Percentiles rank a stretch among this genome's conserved stretches.
phyloP scores from a whole-genome alignment of 2,113 vertebrate genomes.

The Verasper variegatus region DNA sequence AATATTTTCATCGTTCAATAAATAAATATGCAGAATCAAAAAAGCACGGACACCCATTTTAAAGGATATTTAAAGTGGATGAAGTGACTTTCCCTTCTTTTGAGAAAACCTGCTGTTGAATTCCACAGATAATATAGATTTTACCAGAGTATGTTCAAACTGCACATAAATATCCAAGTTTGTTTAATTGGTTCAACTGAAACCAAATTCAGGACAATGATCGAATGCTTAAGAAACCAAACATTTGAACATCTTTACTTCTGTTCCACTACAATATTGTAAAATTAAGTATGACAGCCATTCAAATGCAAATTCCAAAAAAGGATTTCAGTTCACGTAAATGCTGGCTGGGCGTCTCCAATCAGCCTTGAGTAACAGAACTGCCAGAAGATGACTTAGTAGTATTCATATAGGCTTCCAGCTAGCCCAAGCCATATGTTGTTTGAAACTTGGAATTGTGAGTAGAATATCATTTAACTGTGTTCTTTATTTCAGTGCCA shows the following conservation, averaged over 20 bases:
- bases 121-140: too few relatives aligned
- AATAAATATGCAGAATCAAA: too few relatives aligned
- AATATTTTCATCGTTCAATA: too few relatives aligned
- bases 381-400: conserved; percentile 27
- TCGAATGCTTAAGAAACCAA: background rate
- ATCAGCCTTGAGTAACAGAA: conserved; percentile 29
- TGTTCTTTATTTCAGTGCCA: conserved; percentile 14
- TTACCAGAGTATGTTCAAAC: too few relatives aligned
- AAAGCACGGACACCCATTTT: too few relatives aligned
- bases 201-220: background rate
- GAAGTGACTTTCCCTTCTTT: too few relatives aligned
- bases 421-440: conserved; percentile 33
- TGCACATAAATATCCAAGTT: too few relatives aligned
- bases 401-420: conserved; percentile 22
- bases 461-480: conserved; percentile 40
- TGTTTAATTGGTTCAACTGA: background rate
- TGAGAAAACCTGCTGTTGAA: too few relatives aligned
- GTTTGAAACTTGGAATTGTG: conserved; percentile 38
- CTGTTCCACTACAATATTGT: background rate
- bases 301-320: background rate
- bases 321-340: conserved; percentile 1
- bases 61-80: too few relatives aligned
- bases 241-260: background rate
- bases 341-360: conserved; percentile 15
- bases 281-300: background rate